Evolutionary conservation across 2,888 invertebrate genomes (phyloP).

Genomic region (Calameuta idolon): DNA sequence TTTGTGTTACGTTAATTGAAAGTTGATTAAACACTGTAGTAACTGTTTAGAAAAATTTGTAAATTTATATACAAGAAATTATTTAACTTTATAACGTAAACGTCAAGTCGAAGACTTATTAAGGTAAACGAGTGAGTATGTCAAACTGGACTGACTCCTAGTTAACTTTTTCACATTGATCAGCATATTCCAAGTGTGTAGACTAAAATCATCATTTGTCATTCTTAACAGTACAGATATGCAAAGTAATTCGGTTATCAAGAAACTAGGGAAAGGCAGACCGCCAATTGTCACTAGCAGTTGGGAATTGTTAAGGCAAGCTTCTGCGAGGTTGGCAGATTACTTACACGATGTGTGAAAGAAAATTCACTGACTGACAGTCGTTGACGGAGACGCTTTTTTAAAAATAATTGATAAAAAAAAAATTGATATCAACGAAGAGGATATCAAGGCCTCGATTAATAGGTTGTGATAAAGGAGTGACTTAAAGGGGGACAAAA

Average conservation of each 20-base stretch:
- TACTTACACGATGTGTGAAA: neutral
- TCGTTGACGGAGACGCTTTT: neutral
- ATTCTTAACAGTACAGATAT: neutral
- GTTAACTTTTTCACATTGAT: neutral
- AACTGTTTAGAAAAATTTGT: neutral
- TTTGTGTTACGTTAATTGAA: neutral
- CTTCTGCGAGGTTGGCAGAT: neutral
- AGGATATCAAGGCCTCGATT: neutral
- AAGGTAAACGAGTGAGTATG: neutral
- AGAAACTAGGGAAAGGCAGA: neutral
- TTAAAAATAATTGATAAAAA: neutral
- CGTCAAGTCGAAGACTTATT: neutral
- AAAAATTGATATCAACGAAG: neutral
- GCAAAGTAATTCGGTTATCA: neutral
- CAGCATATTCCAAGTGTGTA: neutral
- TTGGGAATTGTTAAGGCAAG: neutral
- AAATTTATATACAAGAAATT: neutral
- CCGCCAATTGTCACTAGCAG: neutral
- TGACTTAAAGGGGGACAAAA: neutral
- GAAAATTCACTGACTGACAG: neutral
- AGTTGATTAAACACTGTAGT: neutral
- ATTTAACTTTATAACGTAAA: neutral
- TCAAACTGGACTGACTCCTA: neutral
- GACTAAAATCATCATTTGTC: neutral
- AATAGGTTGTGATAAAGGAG: neutral